Evolutionary conservation across 2,113 vertebrate genomes (phyloP).

Genomic region (Carollia perspicillata): DNA sequence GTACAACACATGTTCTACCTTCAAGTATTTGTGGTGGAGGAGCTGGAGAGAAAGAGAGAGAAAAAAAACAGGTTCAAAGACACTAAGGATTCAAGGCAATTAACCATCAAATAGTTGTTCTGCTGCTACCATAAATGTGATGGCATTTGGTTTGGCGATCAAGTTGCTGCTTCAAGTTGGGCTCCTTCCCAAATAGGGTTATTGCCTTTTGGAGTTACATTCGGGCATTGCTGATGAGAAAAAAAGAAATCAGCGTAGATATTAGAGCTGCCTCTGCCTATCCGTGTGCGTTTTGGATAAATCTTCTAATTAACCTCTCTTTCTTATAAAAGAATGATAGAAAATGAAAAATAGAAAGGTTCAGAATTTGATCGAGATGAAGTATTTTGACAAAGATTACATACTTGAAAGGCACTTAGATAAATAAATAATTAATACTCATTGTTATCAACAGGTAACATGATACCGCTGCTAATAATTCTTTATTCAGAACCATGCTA

Average conservation of each 20-base stretch:
- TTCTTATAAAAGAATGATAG: not conserved
- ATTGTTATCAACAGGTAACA: not conserved
- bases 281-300: not conserved
- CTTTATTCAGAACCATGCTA: not conserved
- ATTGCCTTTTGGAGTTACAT: not conserved
- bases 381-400: not conserved
- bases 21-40: not conserved
- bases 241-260: not conserved
- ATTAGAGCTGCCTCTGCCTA: not conserved
- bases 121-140: not conserved
- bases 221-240: not conserved
- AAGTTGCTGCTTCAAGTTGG: not conserved
- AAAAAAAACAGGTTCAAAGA: not conserved
- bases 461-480: not conserved
- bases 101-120: not conserved
- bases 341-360: not conserved
- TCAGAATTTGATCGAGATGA: not conserved
- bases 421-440: constrained; percentile 10
- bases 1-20: not conserved
- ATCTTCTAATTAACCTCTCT: not conserved
- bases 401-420: not conserved
- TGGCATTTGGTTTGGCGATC: not conserved
- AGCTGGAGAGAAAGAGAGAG: rapidly evolving
- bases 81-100: not conserved
- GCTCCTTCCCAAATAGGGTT: not conserved